Conservation (phyloP, 1,140 invertebrate species). For the Drosophila chauvacae region DNA sequence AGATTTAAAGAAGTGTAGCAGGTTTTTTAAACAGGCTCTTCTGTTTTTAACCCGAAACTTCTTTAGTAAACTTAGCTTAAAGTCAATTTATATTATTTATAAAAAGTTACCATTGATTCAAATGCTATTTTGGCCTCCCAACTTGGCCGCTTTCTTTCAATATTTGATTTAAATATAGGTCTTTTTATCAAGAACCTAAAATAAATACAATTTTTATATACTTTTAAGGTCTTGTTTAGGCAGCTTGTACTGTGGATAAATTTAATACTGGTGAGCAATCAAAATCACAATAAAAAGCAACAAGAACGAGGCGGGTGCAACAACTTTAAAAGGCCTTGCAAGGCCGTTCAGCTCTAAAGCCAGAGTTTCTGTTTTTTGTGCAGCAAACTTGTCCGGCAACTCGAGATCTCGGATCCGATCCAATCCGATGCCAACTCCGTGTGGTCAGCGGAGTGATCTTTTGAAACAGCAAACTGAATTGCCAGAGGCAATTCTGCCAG, state of each 20-base stretch:
- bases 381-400: conserved; percentile 46
- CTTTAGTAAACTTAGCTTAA: too few species aligned
- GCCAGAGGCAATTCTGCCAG: conserved; percentile 10
- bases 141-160: fast-evolving
- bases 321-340: conserved; percentile 83
- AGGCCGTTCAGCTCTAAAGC: conserved; percentile 67
- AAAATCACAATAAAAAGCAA: conserved; percentile 43
- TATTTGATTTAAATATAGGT: not conserved
- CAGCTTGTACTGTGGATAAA: not conserved
- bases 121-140: not conserved
- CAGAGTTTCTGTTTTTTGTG: conserved; percentile 40
- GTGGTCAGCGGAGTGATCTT: conserved; percentile 44
- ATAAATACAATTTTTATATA: too few species aligned
- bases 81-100: too few species aligned
- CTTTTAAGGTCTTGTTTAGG: not conserved
- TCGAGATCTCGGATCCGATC: conserved; percentile 4
- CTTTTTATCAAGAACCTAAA: too few species aligned
- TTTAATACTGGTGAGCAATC: conserved; percentile 53
- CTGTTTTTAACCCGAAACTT: too few species aligned
- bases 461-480: conserved; percentile 13
- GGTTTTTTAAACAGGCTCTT: too few species aligned
- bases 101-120: too few species aligned
- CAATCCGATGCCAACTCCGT: conserved; percentile 9
- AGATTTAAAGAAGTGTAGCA: not conserved
- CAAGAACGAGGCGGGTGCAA: conserved; percentile 64